Base-by-base conservation (phyloP, 2,797 vertebrate species). In the Dryobates pubescens region DNA sequence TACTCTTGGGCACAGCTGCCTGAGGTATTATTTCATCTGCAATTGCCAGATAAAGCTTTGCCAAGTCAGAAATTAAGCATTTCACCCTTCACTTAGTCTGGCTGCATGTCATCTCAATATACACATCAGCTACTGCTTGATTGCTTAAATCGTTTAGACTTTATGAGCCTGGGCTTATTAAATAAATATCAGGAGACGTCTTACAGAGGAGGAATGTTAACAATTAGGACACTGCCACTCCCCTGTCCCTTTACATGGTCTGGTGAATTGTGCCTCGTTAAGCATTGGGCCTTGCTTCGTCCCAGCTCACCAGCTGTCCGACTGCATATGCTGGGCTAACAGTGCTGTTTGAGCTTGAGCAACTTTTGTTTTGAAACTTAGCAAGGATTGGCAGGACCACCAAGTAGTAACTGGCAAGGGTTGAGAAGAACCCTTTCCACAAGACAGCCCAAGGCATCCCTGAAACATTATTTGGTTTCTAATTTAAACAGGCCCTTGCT, bases 371-470 rank as follows among this genome's bases (percentile, higher is more conserved):
- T 96, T 95, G 93, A 96, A 96, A 96, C 58, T 65, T 7, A 74
- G 90, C 71, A 72, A 92, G 85, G 94, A 96, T 65, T 95, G 96
- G 96, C 95, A 93, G 89, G 95, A 96, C 96, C 96, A 96, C 96
- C 95, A 93, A 96, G 95, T 75, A 92, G 85, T 89, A 95, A 95
- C 94, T 96, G 95, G 96, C 96, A 95, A 76, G 71, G 58, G 68
- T 90, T 94, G 94, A 94, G 91, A 96, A 95, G 92, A 96, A 63
- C 82, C 85, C 80, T 96, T 72, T 95, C 94, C 87, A 93, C 94
- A 95, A 95, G 87, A 96, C 87, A 93, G 96, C 94, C 93, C 77
- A 86, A 94, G 94, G 93, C 95, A 85, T 91, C 96, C 89, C 93
- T 93, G 85, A 93, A 94, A 92, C 74, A 92, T 80, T 79, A 91